phyloP scores from a whole-genome alignment of 2,888 invertebrate genomes.

The Diplolepis rosae region DNA sequence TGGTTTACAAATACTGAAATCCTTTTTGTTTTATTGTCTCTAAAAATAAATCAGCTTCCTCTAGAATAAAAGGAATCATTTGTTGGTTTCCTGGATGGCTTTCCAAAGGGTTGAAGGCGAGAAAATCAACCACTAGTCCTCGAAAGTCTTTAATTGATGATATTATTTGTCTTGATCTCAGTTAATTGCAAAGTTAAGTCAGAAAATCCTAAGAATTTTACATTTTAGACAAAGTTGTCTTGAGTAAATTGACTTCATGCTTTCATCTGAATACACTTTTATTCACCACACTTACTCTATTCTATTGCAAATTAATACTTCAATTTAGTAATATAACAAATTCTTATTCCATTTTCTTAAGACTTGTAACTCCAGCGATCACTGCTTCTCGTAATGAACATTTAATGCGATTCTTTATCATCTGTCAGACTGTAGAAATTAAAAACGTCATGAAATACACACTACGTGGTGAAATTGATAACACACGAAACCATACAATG shows the following conservation, averaged over 20 bases:
- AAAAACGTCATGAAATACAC: slow-evolving; percentile 32
- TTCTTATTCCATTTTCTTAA: too few relatives aligned
- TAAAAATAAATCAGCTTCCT: slow-evolving; percentile 10
- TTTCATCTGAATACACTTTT: too few relatives aligned
- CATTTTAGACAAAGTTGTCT: too few relatives aligned
- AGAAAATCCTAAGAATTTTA: too few relatives aligned
- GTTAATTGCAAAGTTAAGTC: slow-evolving; percentile 26
- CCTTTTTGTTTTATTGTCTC: neutral
- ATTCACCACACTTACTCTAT: too few relatives aligned
- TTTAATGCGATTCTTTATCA: slow-evolving; percentile 16
- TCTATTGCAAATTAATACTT: too few relatives aligned
- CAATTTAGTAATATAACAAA: too few relatives aligned
- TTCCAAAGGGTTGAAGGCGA: neutral
- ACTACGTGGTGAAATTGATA: slow-evolving; percentile 41
- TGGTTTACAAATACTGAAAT: neutral
- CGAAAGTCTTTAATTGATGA: slow-evolving; percentile 18
- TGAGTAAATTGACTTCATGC: too few relatives aligned
- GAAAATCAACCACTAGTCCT: slow-evolving; percentile 18
- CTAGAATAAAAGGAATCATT: neutral
- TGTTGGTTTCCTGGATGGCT: slow-evolving; percentile 1
- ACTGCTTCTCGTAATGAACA: slow-evolving; percentile 5
- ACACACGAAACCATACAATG: slow-evolving; percentile 39
- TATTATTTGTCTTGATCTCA: slow-evolving; percentile 12
- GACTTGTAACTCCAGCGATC: neutral
- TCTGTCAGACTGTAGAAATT: slow-evolving; percentile 29